Percentiles rank a stretch among this genome's conserved stretches.
Evolutionary conservation across 2,888 invertebrate genomes (phyloP).

Genomic region (Himalopsyche kuldschensis): DNA sequence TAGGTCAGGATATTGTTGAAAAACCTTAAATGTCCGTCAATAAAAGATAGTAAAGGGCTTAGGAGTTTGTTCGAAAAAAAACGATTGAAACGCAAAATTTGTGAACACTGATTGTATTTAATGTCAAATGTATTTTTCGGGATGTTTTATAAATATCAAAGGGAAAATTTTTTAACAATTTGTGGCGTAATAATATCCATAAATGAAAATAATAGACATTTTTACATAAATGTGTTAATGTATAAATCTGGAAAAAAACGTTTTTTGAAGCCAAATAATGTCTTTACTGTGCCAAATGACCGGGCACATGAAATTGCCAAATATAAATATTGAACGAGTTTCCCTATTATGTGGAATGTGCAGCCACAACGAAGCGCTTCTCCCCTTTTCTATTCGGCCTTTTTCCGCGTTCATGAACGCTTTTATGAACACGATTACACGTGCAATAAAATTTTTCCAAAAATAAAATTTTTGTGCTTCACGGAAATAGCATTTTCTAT

Average conservation of each 20-base stretch:
- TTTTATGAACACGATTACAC: neutral
- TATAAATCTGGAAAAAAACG: neutral
- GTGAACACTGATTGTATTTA: too few relatives aligned
- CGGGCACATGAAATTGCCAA: neutral
- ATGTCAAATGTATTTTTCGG: too few relatives aligned
- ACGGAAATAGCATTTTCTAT: neutral
- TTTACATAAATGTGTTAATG: too few relatives aligned
- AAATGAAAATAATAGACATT: too few relatives aligned
- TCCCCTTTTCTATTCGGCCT: neutral
- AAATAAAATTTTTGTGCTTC: neutral
- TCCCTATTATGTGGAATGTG: neutral
- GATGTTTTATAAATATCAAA: too few relatives aligned
- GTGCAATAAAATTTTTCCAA: neutral
- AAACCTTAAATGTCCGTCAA: too few relatives aligned
- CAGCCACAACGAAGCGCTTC: neutral
- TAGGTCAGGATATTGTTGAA: too few relatives aligned
- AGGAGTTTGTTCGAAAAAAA: too few relatives aligned
- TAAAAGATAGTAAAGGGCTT: too few relatives aligned
- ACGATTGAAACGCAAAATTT: too few relatives aligned
- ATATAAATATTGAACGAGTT: neutral
- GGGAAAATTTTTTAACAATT: too few relatives aligned
- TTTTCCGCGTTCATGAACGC: neutral
- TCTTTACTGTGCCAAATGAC: neutral
- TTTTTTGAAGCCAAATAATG: neutral
- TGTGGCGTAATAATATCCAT: too few relatives aligned